Evolutionary conservation across 2,113 vertebrate genomes (phyloP).

Genomic region (Serinus canaria): DNA sequence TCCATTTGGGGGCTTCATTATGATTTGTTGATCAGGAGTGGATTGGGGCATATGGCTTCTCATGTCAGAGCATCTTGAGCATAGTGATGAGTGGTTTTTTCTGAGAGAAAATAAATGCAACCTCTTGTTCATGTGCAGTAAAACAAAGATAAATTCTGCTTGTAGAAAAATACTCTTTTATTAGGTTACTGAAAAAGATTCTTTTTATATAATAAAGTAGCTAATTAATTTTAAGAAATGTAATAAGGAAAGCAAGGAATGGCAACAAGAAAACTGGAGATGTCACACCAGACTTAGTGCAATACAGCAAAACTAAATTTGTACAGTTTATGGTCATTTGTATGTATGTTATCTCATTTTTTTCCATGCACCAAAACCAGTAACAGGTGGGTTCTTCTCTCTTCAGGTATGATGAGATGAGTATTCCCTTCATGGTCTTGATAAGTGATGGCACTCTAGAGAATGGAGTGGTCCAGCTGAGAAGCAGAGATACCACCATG

Average conservation of each 20-base stretch:
- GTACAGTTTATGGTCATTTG: neutral
- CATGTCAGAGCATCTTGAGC: neutral
- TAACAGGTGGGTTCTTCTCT: neutral
- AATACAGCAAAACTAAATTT: neutral
- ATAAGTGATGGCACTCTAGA: slow-evolving; percentile 86
- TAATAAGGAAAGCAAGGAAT: neutral
- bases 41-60: neutral
- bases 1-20: neutral
- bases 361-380: neutral
- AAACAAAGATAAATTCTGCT: neutral
- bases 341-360: neutral
- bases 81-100: neutral
- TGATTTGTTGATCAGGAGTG: neutral
- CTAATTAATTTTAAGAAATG: neutral
- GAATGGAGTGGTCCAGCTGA: slow-evolving; percentile 87
- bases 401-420: slow-evolving; percentile 94
- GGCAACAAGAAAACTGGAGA: neutral
- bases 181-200: neutral
- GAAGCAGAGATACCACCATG: slow-evolving; percentile 90
- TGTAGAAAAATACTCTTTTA: neutral
- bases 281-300: neutral
- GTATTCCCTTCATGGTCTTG: slow-evolving; percentile 86
- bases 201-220: neutral
- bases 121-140: neutral
- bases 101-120: neutral